A percentile compares a stretch with the other conserved stretches of the same genome.
These are phyloP conservation scores for Saccostrea glomerata DNA, from an alignment of 1,140 invertebrate species.

Conservation along the genomic window DNA sequence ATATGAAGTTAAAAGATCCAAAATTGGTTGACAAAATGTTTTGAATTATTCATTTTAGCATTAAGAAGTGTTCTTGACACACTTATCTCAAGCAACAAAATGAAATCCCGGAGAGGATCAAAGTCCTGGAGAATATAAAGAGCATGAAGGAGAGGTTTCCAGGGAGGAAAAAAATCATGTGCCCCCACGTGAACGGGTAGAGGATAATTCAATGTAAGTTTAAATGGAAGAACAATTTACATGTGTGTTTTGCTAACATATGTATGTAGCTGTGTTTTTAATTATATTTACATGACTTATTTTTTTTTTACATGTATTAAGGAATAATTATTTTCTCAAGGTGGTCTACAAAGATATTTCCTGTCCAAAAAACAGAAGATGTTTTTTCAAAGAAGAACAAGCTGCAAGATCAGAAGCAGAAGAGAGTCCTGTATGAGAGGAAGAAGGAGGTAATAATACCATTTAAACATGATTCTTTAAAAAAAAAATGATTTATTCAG, in stretches of 20 bases:
- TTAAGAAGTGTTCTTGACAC: conserved; percentile 4
- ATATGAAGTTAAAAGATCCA: too few species aligned
- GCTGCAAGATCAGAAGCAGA: neutral
- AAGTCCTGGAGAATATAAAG: neutral
- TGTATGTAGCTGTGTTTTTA: too few species aligned
- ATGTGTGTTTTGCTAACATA: neutral
- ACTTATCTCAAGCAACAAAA: neutral
- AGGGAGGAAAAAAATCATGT: neutral
- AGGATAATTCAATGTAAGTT: conserved; percentile 17
- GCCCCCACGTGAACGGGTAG: neutral
- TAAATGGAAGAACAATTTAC: neutral
- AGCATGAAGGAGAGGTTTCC: neutral
- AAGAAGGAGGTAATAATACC: conserved; percentile 13
- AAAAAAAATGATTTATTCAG: too few species aligned
- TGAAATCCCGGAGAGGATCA: neutral
- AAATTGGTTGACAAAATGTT: too few species aligned
- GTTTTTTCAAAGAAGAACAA: neutral
- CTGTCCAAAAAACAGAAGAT: neutral
- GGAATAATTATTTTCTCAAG: too few species aligned
- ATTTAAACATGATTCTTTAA: too few species aligned
- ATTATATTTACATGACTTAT: too few species aligned
- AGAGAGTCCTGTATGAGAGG: conserved; percentile 2
- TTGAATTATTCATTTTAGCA: too few species aligned
- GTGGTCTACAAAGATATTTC: too few species aligned
- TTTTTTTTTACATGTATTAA: too few species aligned